These are phyloP conservation scores for Antedon mediterranea DNA, from an alignment of 53 echinoderm and acorn worm species.

Conservation along the genomic window DNA sequence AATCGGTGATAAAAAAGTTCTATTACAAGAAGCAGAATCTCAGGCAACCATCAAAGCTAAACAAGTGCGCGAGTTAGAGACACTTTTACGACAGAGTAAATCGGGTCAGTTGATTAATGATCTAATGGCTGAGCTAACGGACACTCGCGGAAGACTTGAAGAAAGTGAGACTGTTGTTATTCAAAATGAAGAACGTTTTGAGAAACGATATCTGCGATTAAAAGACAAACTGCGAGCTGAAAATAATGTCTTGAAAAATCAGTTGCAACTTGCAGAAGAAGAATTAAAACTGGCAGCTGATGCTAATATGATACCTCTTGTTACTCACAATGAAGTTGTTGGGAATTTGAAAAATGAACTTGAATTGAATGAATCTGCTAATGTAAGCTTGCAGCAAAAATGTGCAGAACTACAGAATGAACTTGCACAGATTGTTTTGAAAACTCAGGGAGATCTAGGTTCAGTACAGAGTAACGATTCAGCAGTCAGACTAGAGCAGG, in stretches of 20 bases:
- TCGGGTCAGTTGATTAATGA: constrained; percentile 6
- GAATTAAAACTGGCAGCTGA: not conserved
- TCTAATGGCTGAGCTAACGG: constrained; percentile 16
- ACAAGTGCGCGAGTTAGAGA: constrained; percentile 10
- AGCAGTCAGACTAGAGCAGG: constrained; percentile 2
- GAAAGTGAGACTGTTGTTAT: constrained; percentile 21
- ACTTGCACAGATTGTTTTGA: constrained; percentile 26
- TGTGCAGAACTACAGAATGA: constrained; percentile 41
- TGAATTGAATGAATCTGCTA: constrained; percentile 3
- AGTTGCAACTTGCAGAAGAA: not conserved
- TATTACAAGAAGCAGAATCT: not conserved
- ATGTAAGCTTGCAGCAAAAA: constrained; percentile 44
- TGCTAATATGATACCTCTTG: not conserved
- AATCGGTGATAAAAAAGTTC: not conserved
- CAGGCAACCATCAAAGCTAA: constrained; percentile 12
- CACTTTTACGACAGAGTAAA: constrained; percentile 23
- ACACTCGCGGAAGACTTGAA: constrained; percentile 23
- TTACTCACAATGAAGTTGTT: not conserved
- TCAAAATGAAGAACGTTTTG: constrained; percentile 26
- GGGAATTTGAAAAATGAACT: not conserved
- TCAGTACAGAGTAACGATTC: constrained; percentile 14
- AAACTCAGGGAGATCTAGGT: constrained; percentile 37
- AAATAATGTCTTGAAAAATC: not conserved
- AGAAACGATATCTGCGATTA: constrained; percentile 12
- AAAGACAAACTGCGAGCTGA: not conserved